Evolutionary conservation across 2,888 invertebrate genomes (phyloP), one percentile per base, ranked within the genome.

Genomic region (Parthenolecanium corni): DNA sequence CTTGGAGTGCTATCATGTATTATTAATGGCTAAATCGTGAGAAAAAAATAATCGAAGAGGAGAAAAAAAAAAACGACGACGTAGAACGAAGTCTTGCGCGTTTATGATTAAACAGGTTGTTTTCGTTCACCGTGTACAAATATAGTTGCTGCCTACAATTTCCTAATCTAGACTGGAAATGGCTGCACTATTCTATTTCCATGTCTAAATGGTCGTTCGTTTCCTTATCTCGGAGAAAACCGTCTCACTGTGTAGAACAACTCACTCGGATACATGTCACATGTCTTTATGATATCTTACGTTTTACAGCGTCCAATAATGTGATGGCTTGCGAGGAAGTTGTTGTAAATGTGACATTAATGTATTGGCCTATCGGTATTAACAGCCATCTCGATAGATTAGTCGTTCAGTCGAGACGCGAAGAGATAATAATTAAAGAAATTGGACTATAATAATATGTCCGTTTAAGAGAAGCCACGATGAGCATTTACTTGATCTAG

Each of bases 261-360:
- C 56, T 56, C 56, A 56, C 56, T 56, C 44, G 44, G n/a, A 46
- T n/a, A 23, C 56, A 56, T 56, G 56, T 56, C 56, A 56, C 56
- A 56, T 56, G 18, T 9, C 31, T 31, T 6, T 31, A 9, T 42
- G 56, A 56, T 56, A 56, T n/a, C n/a, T 31, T 31, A 31, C 9
- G 9, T 31, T 31, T 6, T 31, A 31, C 31, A 4, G 5, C 9
- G 31, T 31, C 5, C 31, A n/a, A 9, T 31, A 31, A 6, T 31
- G 9, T 54, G 54, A 56, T 56, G 4, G 42, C 56, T 56, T n/a
- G n/a, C 18, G 46, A 56, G 56, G 56, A 56, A 56, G 56, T 56
- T 56, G 56, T 56, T 56, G 56, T 56, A 56, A 56, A 56, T 56
- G 56, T 56, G 56, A 56, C 56, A 24, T 56, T 56, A 56, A 56